Conservation (phyloP, 2,888 invertebrate genomes). For the Chouioia cunea region DNA sequence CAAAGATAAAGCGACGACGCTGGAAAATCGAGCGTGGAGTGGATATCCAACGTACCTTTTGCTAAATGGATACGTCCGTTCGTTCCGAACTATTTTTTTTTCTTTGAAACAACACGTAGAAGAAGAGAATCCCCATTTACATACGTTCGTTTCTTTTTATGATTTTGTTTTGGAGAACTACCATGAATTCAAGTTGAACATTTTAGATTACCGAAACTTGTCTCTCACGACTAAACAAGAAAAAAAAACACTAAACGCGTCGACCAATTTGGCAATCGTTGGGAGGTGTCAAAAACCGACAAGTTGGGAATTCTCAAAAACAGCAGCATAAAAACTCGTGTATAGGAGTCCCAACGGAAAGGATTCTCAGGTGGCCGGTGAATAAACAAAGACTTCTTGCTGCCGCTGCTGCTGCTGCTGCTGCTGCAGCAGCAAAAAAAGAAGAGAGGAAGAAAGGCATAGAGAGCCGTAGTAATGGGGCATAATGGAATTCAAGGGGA, state of each 20-base stretch:
- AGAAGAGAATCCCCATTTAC: too few relatives aligned
- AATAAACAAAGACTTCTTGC: slow-evolving; percentile 50
- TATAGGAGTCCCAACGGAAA: slow-evolving; percentile 4
- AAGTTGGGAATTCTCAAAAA: too few relatives aligned
- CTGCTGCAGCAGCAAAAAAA: slow-evolving; percentile 18
- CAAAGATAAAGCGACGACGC: slow-evolving; percentile 2
- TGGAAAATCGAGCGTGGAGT: not conserved
- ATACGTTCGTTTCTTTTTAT: too few relatives aligned
- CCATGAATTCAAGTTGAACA: too few relatives aligned
- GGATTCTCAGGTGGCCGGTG: slow-evolving; percentile 48
- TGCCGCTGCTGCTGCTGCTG: slow-evolving; percentile 24
- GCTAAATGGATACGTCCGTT: not conserved
- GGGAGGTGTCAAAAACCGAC: too few relatives aligned
- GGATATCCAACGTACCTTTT: not conserved
- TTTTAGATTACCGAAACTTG: too few relatives aligned
- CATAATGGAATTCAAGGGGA: slow-evolving; percentile 59
- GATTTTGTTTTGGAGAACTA: too few relatives aligned
- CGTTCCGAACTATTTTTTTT: too few relatives aligned
- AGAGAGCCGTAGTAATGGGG: slow-evolving; percentile 52
- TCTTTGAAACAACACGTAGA: too few relatives aligned
- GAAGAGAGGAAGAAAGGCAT: slow-evolving; percentile 6
- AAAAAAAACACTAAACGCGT: too few relatives aligned
- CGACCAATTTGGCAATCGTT: too few relatives aligned
- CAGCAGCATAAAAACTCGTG: not conserved
- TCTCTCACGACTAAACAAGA: too few relatives aligned